Percentiles rank a stretch among this genome's conserved stretches.
phyloP scores from a whole-genome alignment of 2,797 vertebrate genomes.

The Clamator glandarius region DNA sequence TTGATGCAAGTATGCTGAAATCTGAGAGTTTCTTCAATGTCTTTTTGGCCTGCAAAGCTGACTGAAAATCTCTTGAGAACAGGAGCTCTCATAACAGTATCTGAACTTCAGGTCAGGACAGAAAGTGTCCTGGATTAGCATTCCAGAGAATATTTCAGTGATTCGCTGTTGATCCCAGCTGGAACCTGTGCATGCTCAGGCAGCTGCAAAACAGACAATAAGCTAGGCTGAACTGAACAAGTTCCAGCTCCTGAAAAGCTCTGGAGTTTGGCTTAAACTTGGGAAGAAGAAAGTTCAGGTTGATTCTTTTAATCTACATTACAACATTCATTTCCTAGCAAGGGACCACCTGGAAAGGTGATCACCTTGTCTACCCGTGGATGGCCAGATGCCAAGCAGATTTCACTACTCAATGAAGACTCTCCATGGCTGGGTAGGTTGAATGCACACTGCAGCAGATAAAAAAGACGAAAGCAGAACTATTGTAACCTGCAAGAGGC shows the following conservation, averaged over 20 bases:
- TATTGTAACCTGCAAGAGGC: no score
- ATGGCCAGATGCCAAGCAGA: conserved; percentile 9
- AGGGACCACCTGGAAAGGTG: conserved; percentile 5
- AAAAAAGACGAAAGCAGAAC: not conserved
- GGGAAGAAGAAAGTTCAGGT: not conserved
- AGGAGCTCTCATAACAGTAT: not conserved
- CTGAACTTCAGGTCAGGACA: conserved; percentile 48
- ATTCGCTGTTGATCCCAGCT: conserved; percentile 38
- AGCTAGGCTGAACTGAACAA: not conserved
- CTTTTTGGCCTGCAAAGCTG: not conserved
- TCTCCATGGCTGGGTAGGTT: not conserved
- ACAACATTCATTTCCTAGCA: conserved; percentile 3
- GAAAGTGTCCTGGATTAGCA: conserved; percentile 47
- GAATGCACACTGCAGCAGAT: not conserved
- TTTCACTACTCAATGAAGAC: not conserved
- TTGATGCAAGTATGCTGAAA: not conserved
- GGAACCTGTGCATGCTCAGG: conserved; percentile 49
- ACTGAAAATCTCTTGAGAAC: conserved; percentile 16
- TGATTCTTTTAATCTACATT: not conserved
- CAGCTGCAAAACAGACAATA: conserved; percentile 53
- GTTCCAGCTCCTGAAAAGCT: not conserved
- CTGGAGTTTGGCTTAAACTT: not conserved
- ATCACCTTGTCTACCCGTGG: not conserved
- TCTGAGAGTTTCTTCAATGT: not conserved
- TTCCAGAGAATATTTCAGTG: conserved; percentile 58